Percentiles rank a stretch among this genome's conserved stretches.
These are phyloP conservation scores for Apeltes quadracus DNA, from an alignment of 2,113 vertebrate genomes.

Conservation along the genomic window DNA sequence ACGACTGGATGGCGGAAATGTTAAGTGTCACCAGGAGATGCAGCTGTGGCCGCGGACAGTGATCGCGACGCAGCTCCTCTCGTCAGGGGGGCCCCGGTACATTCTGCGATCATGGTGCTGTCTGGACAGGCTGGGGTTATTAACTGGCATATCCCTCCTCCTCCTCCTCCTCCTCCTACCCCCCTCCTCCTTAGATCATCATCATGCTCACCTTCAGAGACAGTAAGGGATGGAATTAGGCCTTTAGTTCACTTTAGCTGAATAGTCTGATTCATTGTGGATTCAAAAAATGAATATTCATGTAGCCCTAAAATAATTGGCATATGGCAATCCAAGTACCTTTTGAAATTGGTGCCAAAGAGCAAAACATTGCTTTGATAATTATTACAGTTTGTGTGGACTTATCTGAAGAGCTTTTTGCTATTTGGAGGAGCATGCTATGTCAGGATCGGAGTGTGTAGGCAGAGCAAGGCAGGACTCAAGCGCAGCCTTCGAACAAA, in stretches of 20 bases:
- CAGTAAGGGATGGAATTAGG: conserved; percentile 2
- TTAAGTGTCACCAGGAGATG: conserved; percentile 35
- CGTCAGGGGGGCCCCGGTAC: conserved; percentile 28
- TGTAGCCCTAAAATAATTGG: neutral
- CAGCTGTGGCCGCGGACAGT: conserved; percentile 37
- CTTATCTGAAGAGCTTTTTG: neutral
- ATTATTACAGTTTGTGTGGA: neutral
- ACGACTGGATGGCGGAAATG: conserved; percentile 14
- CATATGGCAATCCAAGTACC: neutral
- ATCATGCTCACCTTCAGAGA: conserved; percentile 27
- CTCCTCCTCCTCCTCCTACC: conserved; percentile 17
- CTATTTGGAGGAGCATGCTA: neutral
- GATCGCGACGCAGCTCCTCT: conserved; percentile 37
- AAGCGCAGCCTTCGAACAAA: no score
- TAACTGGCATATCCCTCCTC: conserved; percentile 61
- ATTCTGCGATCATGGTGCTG: conserved; percentile 43
- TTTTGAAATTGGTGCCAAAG: neutral
- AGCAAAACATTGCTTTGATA: neutral
- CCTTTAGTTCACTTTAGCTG: conserved; percentile 1
- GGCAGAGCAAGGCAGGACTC: no score
- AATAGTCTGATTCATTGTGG: neutral
- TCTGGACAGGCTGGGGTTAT: conserved; percentile 54
- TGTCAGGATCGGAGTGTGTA: no score
- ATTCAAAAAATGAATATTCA: neutral
- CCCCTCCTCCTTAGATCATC: conserved; percentile 20